Percentiles rank a stretch among this genome's conserved stretches.
These are phyloP conservation scores for Geophilus truncorum DNA, from an alignment of 2,888 invertebrate species.

Conservation along the genomic window DNA sequence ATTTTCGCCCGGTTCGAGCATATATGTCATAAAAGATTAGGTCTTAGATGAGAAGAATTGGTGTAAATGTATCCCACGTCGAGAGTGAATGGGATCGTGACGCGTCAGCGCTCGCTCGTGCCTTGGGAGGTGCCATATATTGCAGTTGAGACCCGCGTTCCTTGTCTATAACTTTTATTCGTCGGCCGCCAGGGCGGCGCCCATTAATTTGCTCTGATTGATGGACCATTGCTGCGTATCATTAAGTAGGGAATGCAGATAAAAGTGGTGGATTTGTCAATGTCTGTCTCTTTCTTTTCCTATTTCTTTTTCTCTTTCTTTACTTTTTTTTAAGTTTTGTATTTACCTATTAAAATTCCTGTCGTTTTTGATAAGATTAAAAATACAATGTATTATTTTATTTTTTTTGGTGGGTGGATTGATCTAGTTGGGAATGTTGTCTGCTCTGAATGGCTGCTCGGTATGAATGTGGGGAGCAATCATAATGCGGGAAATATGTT, in stretches of 20 bases:
- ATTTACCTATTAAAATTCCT: background rate
- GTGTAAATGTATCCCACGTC: background rate
- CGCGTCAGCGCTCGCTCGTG: background rate
- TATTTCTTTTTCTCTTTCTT: background rate
- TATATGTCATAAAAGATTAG: background rate
- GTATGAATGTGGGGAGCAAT: background rate
- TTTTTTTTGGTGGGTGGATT: background rate
- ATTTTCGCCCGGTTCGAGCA: background rate
- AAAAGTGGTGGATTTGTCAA: slow-evolving; percentile 32
- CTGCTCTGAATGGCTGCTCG: background rate
- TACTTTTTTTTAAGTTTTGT: too few species aligned
- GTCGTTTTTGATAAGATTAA: background rate
- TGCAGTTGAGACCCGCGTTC: background rate
- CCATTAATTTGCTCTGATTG: slow-evolving; percentile 31
- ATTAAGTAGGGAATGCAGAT: slow-evolving; percentile 31
- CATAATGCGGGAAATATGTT: slow-evolving; percentile 14
- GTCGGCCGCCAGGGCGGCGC: background rate
- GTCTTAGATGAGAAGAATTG: background rate
- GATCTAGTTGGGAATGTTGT: background rate
- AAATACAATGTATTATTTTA: background rate
- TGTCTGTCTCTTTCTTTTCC: background rate
- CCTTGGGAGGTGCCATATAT: background rate
- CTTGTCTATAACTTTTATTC: background rate
- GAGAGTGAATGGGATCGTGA: background rate
- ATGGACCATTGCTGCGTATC: slow-evolving; percentile 32